Conservation (phyloP, 2,113 vertebrate genomes). For the Colinus virginianus region DNA sequence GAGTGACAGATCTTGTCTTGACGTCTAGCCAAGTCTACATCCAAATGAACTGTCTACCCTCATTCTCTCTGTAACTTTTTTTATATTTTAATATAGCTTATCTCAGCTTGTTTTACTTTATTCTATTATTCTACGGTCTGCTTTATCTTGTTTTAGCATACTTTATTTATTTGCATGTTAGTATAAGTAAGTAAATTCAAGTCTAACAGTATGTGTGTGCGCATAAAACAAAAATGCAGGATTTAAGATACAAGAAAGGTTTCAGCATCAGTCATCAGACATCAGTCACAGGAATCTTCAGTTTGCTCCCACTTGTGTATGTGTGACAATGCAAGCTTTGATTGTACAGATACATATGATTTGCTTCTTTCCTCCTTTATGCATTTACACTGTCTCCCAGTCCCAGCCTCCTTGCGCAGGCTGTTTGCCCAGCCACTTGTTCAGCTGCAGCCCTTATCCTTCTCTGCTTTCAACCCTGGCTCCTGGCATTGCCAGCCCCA, state of each 20-base stretch:
- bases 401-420: neutral
- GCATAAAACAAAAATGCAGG: neutral
- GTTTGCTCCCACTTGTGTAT: neutral
- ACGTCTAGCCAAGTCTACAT: neutral
- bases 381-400: neutral
- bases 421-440: neutral
- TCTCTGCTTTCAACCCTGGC: neutral
- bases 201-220: rapidly evolving
- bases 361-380: neutral
- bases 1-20: neutral
- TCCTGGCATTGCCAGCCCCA: neutral
- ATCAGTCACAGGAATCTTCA: neutral
- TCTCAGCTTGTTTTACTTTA: neutral
- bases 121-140: neutral
- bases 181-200: neutral
- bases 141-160: neutral
- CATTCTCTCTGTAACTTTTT: neutral
- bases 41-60: neutral
- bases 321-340: rapidly evolving
- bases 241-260: neutral
- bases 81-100: neutral
- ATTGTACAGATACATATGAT: rapidly evolving
- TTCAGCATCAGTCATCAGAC: neutral
- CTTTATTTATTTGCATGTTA: rapidly evolving
- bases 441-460: neutral